These are phyloP conservation scores for Brachionus manjavacas DNA, from an alignment of 1,140 invertebrate genomes.

Conservation along the genomic window DNA sequence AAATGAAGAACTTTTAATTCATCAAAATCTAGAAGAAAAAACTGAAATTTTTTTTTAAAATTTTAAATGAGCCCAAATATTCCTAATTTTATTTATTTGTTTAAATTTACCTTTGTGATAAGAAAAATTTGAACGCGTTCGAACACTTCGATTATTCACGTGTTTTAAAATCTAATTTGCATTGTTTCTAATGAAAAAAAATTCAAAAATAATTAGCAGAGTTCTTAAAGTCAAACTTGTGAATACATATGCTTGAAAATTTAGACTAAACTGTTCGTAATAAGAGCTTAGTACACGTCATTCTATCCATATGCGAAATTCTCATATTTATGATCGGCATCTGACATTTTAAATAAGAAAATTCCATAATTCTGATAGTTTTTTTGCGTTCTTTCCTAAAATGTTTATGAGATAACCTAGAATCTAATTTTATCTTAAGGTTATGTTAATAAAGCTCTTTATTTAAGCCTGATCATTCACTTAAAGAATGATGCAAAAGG, in stretches of 20 bases:
- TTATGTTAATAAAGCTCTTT: not conserved
- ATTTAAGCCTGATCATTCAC: not conserved
- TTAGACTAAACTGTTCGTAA: not conserved
- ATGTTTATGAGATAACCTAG: not conserved
- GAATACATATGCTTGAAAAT: not conserved
- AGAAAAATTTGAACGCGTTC: not conserved
- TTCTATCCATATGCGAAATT: not conserved
- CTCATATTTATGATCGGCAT: not conserved
- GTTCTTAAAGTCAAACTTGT: not conserved
- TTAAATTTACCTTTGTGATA: not conserved
- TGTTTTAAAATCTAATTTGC: not conserved
- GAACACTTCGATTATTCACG: conserved; percentile 1
- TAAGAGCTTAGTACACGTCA: not conserved
- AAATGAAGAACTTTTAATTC: not conserved
- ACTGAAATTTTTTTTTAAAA: not conserved
- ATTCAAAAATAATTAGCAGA: not conserved
- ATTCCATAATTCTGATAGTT: not conserved
- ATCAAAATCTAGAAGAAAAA: not conserved
- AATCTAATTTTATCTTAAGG: not conserved
- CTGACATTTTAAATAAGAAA: not conserved
- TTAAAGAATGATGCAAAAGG: not conserved
- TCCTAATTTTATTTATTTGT: not conserved
- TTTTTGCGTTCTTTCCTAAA: not conserved
- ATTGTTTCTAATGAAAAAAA: not conserved
- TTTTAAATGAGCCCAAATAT: not conserved